Conservation (phyloP, 2,888 invertebrate species). For the Mylabris sibirica region DNA sequence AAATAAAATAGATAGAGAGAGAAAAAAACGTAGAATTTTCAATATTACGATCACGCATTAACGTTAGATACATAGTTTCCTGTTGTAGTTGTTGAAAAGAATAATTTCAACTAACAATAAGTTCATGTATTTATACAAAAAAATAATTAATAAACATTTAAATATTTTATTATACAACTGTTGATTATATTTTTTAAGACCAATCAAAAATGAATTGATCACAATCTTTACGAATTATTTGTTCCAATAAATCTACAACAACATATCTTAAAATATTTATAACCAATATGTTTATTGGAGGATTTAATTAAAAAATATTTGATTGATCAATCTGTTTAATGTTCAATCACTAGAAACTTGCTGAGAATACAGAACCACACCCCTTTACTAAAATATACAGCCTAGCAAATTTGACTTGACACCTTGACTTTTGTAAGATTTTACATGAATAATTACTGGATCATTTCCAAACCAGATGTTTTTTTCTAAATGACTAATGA, state of each 20-base stretch:
- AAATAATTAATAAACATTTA: not conserved
- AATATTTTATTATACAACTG: not conserved
- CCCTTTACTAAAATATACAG: not conserved
- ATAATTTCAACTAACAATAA: not conserved
- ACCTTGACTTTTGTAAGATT: not conserved
- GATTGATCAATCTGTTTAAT: slow-evolving; percentile 2
- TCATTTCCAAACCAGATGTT: no score
- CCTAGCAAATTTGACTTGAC: not conserved
- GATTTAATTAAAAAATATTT: slow-evolving; percentile 1
- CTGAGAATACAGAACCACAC: not conserved
- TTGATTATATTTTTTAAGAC: not conserved
- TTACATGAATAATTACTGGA: not conserved
- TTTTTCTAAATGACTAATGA: no score
- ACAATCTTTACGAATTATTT: not conserved
- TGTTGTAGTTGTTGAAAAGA: slow-evolving; percentile 3
- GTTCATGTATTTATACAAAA: not conserved
- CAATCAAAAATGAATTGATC: not conserved
- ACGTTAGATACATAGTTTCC: slow-evolving; percentile 5
- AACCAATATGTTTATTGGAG: not conserved
- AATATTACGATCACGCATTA: slow-evolving; percentile 8
- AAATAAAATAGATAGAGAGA: not conserved
- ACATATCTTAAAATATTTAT: not conserved
- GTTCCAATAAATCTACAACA: not conserved
- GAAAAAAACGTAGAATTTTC: not conserved
- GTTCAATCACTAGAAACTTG: not conserved